Evolutionary conservation across 2,888 invertebrate species (phyloP), one percentile per base, ranked within the genome.

Genomic region (Lingula anatina): DNA sequence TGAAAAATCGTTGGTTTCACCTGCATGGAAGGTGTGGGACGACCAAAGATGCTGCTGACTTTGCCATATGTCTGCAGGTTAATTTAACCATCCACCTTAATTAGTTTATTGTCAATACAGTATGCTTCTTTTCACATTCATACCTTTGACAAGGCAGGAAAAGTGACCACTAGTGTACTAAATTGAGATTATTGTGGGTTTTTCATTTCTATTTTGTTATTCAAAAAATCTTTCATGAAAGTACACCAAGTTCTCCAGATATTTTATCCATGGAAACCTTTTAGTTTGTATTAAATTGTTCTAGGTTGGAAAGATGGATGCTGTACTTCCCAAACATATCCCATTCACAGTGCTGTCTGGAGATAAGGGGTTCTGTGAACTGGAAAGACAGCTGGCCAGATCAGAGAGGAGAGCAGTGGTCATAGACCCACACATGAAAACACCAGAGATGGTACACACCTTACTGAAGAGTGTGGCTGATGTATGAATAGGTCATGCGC

Each of bases 21-120:
- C 53, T 65, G 21, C 55, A 62, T 44, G 51, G 54, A 2, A 53
- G 51, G 48, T 61, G 63, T 56, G 64, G 66, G 12, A 27, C 26
- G 5, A 60, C 60, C 2, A 63, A 66, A 40, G 62, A 66, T 59
- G 64, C 66, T 40, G 62, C 66, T 23, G 66, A 66, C 46, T 61
- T 66, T 42, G 60, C 63, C 24, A 56, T 66, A 15, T 60, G 60
- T 26, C 50, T 64, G 5, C 55, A 56, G n/a, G 65, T 66, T 53
- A 51, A 18, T 38, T 21, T 31, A 31, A 15, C 35, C 35, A 31
- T 9, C 9, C 15, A 31, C 35, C 15, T 31, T n/a, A n/a, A n/a
- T n/a, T n/a, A n/a, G n/a, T n/a, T n/a, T n/a, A n/a, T n/a, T n/a
- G n/a, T n/a, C n/a, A n/a, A n/a, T n/a, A n/a, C n/a, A n/a, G n/a